phyloP scores from a whole-genome alignment of 1,140 invertebrate genomes.

The Drosophila fuyamai region DNA sequence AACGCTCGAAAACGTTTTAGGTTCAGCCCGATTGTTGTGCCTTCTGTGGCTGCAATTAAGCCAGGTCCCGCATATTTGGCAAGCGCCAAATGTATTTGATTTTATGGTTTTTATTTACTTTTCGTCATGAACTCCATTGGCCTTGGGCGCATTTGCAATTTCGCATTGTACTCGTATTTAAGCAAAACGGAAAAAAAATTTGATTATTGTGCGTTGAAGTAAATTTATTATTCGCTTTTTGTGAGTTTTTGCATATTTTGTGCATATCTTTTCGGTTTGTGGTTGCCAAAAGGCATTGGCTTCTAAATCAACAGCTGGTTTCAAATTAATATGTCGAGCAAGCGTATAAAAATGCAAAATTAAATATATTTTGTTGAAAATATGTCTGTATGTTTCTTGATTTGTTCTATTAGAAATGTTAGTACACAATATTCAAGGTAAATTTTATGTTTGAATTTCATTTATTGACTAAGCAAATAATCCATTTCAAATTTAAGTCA shows the following conservation, averaged over 20 bases:
- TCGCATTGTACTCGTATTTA: conserved; percentile 57
- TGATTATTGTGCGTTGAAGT: conserved; percentile 45
- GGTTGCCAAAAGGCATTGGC: conserved; percentile 12
- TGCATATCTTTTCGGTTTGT: conserved; percentile 42
- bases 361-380: too few relatives aligned
- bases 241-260: conserved; percentile 57
- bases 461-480: background rate
- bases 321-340: background rate
- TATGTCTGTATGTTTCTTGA: too few relatives aligned
- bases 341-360: background rate
- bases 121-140: conserved; percentile 66
- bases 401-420: too few relatives aligned
- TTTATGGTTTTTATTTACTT: conserved; percentile 50
- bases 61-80: conserved; percentile 58
- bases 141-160: conserved; percentile 64
- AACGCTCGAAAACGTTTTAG: conserved; percentile 52
- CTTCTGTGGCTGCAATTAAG: conserved; percentile 67
- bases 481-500: background rate
- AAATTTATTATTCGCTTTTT: conserved; percentile 59
- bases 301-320: conserved; percentile 21
- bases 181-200: conserved; percentile 20
- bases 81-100: conserved; percentile 61
- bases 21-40: conserved; percentile 34
- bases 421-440: too few relatives aligned
- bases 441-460: too few relatives aligned